These are phyloP conservation scores for Crematogaster levior DNA, from an alignment of 2,888 invertebrate species.

Conservation along the genomic window DNA sequence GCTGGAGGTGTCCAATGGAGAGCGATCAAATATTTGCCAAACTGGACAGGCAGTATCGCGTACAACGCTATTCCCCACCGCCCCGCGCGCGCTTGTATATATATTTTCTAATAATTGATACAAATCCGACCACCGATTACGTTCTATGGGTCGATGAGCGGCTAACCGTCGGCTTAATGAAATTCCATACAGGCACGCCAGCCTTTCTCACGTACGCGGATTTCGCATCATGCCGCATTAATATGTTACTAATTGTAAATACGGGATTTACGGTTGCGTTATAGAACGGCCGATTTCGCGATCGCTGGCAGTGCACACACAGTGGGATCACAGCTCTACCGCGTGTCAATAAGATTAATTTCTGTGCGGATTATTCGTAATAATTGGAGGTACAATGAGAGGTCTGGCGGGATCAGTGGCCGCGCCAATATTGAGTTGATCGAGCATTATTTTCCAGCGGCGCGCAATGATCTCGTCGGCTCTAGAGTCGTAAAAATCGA, in stretches of 20 bases:
- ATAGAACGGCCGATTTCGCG: slow-evolving; percentile 63
- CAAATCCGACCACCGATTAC: slow-evolving; percentile 76
- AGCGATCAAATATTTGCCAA: slow-evolving; percentile 73
- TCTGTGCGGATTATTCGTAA: slow-evolving; percentile 70
- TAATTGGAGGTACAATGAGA: slow-evolving; percentile 63
- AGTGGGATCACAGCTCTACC: slow-evolving; percentile 66
- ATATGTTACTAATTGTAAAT: slow-evolving; percentile 76
- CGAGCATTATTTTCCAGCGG: neutral
- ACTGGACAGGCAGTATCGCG: slow-evolving; percentile 65
- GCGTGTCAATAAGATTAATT: slow-evolving; percentile 74
- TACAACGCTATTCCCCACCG: slow-evolving; percentile 44
- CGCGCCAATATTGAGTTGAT: slow-evolving; percentile 29
- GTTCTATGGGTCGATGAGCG: slow-evolving; percentile 75
- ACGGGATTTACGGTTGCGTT: slow-evolving; percentile 66
- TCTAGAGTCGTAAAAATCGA: neutral
- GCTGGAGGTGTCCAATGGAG: slow-evolving; percentile 71
- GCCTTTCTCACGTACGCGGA: slow-evolving; percentile 61
- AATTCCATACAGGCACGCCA: slow-evolving; percentile 73
- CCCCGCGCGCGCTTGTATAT: slow-evolving; percentile 63
- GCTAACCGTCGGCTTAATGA: slow-evolving; percentile 77
- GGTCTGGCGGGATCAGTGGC: slow-evolving; percentile 17
- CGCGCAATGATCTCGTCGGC: neutral
- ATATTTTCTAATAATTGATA: slow-evolving; percentile 77
- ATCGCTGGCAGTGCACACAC: slow-evolving; percentile 62
- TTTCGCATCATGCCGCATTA: slow-evolving; percentile 72